Evolutionary conservation across 2,113 vertebrate genomes (phyloP).

Genomic region (Alligator mississippiensis): DNA sequence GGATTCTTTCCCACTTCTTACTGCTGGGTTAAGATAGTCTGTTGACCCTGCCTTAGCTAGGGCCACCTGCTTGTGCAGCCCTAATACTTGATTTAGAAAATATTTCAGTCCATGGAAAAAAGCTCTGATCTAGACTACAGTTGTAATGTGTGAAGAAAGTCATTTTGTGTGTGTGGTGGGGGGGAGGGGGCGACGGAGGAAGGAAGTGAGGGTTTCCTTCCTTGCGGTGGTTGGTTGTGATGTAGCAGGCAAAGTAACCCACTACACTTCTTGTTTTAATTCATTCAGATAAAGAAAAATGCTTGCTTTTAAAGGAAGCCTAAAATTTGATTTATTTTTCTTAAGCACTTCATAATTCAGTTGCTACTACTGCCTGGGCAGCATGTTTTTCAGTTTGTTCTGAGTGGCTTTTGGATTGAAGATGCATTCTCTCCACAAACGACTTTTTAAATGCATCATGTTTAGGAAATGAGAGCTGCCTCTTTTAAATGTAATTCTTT

Average conservation of each 20-base stretch:
- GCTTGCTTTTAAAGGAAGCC: not conserved
- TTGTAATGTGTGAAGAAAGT: not conserved
- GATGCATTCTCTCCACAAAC: not conserved
- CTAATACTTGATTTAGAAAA: not conserved
- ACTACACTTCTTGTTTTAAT: too few species aligned
- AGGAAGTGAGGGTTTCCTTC: not conserved
- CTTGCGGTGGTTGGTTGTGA: not conserved
- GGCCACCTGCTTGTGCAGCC: not conserved
- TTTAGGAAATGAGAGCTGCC: not conserved
- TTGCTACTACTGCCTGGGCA: not conserved
- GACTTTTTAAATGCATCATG: not conserved
- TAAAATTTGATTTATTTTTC: not conserved
- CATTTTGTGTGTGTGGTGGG: too few species aligned
- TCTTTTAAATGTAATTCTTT: not conserved
- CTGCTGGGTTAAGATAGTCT: not conserved
- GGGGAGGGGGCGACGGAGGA: too few species aligned
- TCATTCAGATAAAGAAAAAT: not conserved
- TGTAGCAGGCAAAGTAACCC: too few species aligned
- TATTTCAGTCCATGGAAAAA: not conserved
- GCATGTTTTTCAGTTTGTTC: not conserved
- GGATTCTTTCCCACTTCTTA: not conserved
- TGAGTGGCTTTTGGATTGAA: not conserved
- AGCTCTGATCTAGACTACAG: not conserved
- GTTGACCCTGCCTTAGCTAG: not conserved
- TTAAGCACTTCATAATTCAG: not conserved